These are phyloP conservation scores for Amphipoea oculea DNA, from an alignment of 2,888 invertebrate species.

Conservation along the genomic window DNA sequence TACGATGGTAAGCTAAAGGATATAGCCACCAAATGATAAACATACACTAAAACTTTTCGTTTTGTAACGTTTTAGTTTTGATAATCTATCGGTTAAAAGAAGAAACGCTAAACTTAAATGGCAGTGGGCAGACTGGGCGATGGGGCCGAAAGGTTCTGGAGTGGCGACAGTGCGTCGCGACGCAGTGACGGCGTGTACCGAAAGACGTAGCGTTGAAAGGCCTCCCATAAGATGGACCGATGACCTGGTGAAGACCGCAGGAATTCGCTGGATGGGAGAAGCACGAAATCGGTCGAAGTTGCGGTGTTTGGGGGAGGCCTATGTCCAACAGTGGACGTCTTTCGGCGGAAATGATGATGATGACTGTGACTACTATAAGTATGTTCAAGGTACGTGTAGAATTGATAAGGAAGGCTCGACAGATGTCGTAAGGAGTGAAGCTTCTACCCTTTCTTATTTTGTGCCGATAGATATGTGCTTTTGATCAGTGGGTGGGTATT, in stretches of 20 bases:
- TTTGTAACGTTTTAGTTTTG: neutral
- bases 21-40: too few species aligned
- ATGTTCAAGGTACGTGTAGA: neutral
- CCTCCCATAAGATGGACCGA: neutral
- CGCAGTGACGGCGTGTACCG: neutral
- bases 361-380: too few species aligned
- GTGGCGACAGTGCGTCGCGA: neutral
- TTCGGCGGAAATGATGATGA: neutral
- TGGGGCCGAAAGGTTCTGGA: neutral
- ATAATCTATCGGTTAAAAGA: neutral
- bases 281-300: neutral
- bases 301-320: neutral
- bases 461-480: constrained; percentile 70
- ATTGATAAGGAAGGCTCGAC: neutral
- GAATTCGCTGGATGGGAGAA: neutral
- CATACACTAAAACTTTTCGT: neutral
- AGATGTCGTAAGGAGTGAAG: neutral
- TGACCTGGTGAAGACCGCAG: neutral
- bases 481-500: constrained; percentile 73
- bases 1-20: neutral
- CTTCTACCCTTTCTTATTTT: constrained; percentile 33
- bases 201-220: neutral
- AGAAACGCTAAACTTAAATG: neutral
- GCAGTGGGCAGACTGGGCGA: neutral
- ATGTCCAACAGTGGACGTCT: neutral